Evolutionary conservation across 2,113 vertebrate genomes (phyloP).

Genomic region (Corythoichthys intestinalis): DNA sequence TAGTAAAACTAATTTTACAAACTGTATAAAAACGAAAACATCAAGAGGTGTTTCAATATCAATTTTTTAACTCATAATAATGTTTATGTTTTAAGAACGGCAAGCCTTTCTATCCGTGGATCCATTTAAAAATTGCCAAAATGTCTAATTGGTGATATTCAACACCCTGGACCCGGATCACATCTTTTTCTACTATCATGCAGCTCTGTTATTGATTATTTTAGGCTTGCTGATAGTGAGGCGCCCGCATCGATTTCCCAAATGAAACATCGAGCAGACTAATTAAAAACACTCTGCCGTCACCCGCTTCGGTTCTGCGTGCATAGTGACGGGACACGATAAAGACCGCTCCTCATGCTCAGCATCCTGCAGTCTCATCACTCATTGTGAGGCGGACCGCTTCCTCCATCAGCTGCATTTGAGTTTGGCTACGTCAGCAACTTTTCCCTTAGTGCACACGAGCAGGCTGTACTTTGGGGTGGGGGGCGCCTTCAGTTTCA

Average conservation of each 20-base stretch:
- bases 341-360: conserved; percentile 58
- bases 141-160: too few relatives aligned
- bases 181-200: too few relatives aligned
- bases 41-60: too few relatives aligned
- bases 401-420: conserved; percentile 75
- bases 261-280: conserved; percentile 27
- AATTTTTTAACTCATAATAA: too few relatives aligned
- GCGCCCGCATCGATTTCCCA: conserved; percentile 45
- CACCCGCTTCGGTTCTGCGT: conserved; percentile 34
- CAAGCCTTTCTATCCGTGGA: too few relatives aligned
- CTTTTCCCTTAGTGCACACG: conserved; percentile 59
- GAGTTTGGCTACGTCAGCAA: conserved; percentile 70
- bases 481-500: conserved; percentile 25
- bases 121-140: too few relatives aligned
- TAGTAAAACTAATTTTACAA: too few relatives aligned
- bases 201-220: conserved; percentile 47
- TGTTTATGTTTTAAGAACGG: too few relatives aligned
- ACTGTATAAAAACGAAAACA: too few relatives aligned
- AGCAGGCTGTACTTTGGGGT: conserved; percentile 23
- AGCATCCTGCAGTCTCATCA: conserved; percentile 73
- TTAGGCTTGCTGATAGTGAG: conserved; percentile 49
- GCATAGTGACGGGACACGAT: conserved; percentile 51
- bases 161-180: too few relatives aligned
- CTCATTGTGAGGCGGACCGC: conserved; percentile 68
- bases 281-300: conserved; percentile 5